These are phyloP conservation scores for Amazona ochrocephala DNA, from an alignment of 2,797 vertebrate species.

Conservation along the genomic window DNA sequence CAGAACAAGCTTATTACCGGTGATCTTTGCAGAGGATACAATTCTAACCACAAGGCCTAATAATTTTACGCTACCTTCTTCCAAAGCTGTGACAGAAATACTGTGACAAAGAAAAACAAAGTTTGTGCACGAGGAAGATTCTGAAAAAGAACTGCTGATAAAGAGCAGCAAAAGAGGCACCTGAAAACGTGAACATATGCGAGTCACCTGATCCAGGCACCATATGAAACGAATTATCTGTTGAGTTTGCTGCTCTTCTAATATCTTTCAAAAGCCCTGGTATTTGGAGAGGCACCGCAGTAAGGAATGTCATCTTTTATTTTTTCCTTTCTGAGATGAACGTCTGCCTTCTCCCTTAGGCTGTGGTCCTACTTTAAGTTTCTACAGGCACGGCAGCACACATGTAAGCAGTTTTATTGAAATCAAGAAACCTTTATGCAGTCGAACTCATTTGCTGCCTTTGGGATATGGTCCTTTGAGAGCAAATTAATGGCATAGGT, in stretches of 20 bases:
- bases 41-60: conserved; percentile 3
- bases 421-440: conserved; percentile 14
- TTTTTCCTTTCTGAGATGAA: conserved; percentile 1
- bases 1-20: not conserved
- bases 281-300: conserved; percentile 47
- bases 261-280: conserved; percentile 25
- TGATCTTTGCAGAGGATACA: not conserved
- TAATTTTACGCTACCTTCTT: conserved; percentile 2
- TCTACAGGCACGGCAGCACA: conserved; percentile 27
- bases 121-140: not conserved
- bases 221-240: conserved; percentile 45
- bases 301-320: conserved; percentile 36
- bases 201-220: conserved; percentile 47
- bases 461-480: not conserved
- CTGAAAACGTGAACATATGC: conserved; percentile 46
- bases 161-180: conserved; percentile 13
- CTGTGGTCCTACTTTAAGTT: conserved; percentile 20
- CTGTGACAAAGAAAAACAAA: not conserved
- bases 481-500: not conserved
- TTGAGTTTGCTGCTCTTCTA: conserved; percentile 17
- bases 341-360: conserved; percentile 4
- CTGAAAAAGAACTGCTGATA: conserved; percentile 9
- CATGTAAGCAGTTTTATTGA: conserved; percentile 44
- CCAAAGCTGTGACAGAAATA: conserved; percentile 18
- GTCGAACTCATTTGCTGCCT: not conserved